Conservation (phyloP, 2,797 vertebrate genomes). For the Anguilla anguilla region DNA sequence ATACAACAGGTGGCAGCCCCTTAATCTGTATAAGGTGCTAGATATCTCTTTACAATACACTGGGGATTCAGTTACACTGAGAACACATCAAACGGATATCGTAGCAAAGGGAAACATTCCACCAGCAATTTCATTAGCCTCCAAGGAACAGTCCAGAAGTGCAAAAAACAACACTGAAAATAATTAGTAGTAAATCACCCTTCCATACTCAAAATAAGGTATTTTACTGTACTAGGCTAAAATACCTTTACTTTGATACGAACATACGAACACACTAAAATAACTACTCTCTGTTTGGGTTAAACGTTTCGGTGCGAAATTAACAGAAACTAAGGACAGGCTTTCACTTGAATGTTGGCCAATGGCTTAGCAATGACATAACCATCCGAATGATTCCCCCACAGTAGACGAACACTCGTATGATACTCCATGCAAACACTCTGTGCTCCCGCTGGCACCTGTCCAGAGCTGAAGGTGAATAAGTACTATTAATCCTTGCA, state of each 20-base stretch:
- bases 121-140: slow-evolving; percentile 50
- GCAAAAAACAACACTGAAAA: slow-evolving; percentile 22
- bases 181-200: background rate
- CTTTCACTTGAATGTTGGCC: slow-evolving; percentile 12
- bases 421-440: background rate
- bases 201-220: background rate
- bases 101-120: slow-evolving; percentile 33
- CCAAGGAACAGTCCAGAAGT: slow-evolving; percentile 20
- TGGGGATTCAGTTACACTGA: slow-evolving; percentile 48
- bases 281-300: background rate
- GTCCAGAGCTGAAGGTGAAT: background rate
- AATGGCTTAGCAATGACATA: background rate
- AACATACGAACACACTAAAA: background rate
- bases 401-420: slow-evolving; percentile 13
- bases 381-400: slow-evolving; percentile 11
- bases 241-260: background rate
- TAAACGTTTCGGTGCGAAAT: background rate
- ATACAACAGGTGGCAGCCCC: slow-evolving; percentile 40
- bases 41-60: slow-evolving; percentile 47
- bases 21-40: slow-evolving; percentile 36
- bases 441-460: slow-evolving; percentile 4
- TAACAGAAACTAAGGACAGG: background rate
- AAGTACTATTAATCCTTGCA: background rate
- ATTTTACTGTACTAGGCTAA: background rate
- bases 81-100: slow-evolving; percentile 39